Conservation (phyloP, 2,113 vertebrate species). For the Apistogramma diplotaenia region DNA sequence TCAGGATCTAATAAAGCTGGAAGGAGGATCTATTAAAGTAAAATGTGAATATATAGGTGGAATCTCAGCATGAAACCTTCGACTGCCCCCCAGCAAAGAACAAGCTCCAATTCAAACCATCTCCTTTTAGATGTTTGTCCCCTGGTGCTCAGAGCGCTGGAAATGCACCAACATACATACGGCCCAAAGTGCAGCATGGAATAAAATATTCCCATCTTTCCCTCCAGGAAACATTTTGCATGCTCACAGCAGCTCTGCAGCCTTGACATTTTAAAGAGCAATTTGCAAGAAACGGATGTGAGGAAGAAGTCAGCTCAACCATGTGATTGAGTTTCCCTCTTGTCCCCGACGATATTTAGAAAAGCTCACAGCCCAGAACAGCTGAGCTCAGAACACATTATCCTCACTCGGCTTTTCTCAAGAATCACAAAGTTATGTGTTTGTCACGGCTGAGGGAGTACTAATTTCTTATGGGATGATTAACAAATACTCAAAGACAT, state of each 20-base stretch:
- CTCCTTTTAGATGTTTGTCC: neutral
- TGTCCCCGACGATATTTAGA: slow-evolving; percentile 38
- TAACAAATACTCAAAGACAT: neutral
- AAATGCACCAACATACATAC: neutral
- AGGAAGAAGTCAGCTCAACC: slow-evolving; percentile 44
- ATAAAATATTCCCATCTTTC: slow-evolving; percentile 10
- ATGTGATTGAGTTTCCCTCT: slow-evolving; percentile 53
- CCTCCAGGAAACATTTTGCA: slow-evolving; percentile 16
- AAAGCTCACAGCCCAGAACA: neutral
- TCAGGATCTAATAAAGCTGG: neutral
- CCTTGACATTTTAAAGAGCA: slow-evolving; percentile 64
- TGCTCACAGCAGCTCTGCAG: slow-evolving; percentile 23
- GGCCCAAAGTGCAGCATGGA: neutral
- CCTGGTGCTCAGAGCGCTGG: neutral
- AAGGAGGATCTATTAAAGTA: neutral
- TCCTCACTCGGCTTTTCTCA: neutral
- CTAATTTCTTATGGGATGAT: neutral
- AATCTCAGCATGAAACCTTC: neutral
- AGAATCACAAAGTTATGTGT: slow-evolving; percentile 2
- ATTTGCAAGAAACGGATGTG: slow-evolving; percentile 43
- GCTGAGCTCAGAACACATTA: slow-evolving; percentile 17
- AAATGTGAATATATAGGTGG: neutral
- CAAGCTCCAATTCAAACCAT: neutral
- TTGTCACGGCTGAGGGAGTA: neutral
- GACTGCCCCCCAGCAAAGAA: slow-evolving; percentile 8